These are phyloP conservation scores for Merluccius polli DNA, from an alignment of 2,797 vertebrate species.

Conservation along the genomic window DNA sequence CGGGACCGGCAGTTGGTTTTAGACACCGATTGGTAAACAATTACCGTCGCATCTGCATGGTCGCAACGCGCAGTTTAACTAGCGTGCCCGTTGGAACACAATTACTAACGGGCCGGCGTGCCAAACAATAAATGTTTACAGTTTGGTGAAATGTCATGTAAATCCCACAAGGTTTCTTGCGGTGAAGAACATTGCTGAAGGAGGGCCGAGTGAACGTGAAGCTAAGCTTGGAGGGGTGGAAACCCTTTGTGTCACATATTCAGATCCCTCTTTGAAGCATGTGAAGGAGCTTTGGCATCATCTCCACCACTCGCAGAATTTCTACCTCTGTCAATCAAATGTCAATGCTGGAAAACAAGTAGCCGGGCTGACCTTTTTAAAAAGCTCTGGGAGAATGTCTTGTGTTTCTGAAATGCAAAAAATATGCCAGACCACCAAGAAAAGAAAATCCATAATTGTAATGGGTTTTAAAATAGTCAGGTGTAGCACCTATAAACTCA, in stretches of 20 bases:
- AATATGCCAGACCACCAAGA: slow-evolving; percentile 15
- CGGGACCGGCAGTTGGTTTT: slow-evolving; percentile 31
- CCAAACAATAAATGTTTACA: slow-evolving; percentile 13
- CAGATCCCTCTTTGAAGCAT: slow-evolving; percentile 34
- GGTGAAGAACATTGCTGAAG: slow-evolving; percentile 11
- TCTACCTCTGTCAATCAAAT: slow-evolving; percentile 49
- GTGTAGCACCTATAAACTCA: neutral
- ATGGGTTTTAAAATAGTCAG: neutral
- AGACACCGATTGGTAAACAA: slow-evolving; percentile 14
- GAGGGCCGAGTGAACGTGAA: slow-evolving; percentile 14
- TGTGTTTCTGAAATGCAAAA: slow-evolving; percentile 36
- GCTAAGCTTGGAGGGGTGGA: slow-evolving; percentile 7
- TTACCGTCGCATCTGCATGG: neutral
- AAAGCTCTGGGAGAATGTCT: slow-evolving; percentile 46
- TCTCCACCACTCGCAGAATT: slow-evolving; percentile 23
- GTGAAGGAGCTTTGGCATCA: slow-evolving; percentile 22
- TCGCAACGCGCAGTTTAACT: neutral
- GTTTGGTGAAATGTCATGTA: slow-evolving; percentile 1
- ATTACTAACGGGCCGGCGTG: slow-evolving; percentile 16
- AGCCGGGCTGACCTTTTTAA: slow-evolving; percentile 51
- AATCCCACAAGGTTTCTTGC: slow-evolving; percentile 17
- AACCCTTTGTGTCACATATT: slow-evolving; percentile 25
- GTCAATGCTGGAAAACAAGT: slow-evolving; percentile 40
- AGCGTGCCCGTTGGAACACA: neutral
- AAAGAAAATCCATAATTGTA: neutral